Evolutionary conservation across 1,140 invertebrate genomes (phyloP).

Genomic region (Portunus trituberculatus): DNA sequence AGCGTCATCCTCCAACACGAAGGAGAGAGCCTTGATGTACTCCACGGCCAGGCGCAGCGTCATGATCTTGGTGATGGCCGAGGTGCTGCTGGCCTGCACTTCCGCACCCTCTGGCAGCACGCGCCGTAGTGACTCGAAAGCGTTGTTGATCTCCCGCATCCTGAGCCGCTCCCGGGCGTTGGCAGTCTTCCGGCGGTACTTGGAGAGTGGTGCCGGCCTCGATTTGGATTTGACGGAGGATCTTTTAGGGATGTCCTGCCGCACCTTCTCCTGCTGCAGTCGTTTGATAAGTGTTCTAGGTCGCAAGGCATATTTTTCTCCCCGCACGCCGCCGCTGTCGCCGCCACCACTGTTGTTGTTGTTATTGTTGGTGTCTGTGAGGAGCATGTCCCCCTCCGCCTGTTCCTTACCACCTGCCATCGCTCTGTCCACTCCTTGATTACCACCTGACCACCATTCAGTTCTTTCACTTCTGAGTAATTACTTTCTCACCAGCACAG

Average conservation of each 20-base stretch:
- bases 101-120: slow-evolving; percentile 85
- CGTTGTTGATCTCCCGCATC: slow-evolving; percentile 93
- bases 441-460: background rate
- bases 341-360: background rate
- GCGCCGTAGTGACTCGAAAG: slow-evolving; percentile 87
- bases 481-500: background rate
- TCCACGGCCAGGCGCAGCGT: slow-evolving; percentile 61
- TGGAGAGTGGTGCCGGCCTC: slow-evolving; percentile 80
- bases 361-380: slow-evolving; percentile 50
- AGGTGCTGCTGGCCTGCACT: slow-evolving; percentile 45
- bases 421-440: background rate
- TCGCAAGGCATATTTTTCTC: slow-evolving; percentile 59
- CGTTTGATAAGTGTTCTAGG: slow-evolving; percentile 55
- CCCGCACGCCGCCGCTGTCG: background rate
- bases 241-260: slow-evolving; percentile 50
- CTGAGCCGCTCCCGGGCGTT: slow-evolving; percentile 91
- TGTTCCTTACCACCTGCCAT: background rate
- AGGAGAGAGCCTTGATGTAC: slow-evolving; percentile 54
- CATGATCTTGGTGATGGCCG: slow-evolving; percentile 60
- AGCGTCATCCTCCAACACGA: slow-evolving; percentile 41
- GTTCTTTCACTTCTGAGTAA: background rate
- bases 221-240: slow-evolving; percentile 46
- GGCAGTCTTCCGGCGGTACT: slow-evolving; percentile 92
- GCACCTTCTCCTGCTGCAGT: slow-evolving; percentile 49
- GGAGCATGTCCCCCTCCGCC: background rate